Evolutionary conservation across 2,888 invertebrate species (phyloP), one percentile per base, ranked within the genome.

Genomic region (Stenichneumon culpator): DNA sequence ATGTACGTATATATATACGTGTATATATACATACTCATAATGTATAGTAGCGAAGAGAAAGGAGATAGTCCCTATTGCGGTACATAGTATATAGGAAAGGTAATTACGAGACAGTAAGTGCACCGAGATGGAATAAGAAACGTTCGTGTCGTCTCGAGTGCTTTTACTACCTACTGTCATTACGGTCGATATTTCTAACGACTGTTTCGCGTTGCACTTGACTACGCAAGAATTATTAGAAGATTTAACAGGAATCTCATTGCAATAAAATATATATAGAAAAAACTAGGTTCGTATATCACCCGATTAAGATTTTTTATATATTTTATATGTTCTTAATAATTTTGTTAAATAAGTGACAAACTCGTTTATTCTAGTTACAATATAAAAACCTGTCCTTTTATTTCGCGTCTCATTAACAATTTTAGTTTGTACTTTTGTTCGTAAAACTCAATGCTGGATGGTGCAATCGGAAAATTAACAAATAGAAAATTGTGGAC

Each of bases 21-120:
- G n/a, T 74, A 74, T 63, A 25, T 36, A 63, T 22, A 22, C 44
- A 14, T 44, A 11, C 50, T 65, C 36, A 28, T 50, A 50, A 50
- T 50, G 39, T 44, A 19, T 54, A 47, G 39, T 74, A 57, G 69
- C 16, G 70, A 47, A 79, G 74, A 54, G 74, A 83, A 79, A 75
- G 60, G 52, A 16, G 57, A 79, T 69, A 74, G 32, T 70, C 65
- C 25, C 50, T 65, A 79, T 70, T 70, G 75, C 70, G 11, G 70
- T 65, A 67, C 68, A 73, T 54, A 54, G 39, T 52, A 32, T 50
- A 47, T 67, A 77, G 67, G 47, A 83, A 72, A 54, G 83, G 69
- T 83, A 83, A 83, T 83, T 83, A 79, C 75, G 79, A 75, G 83
- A 79, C 75, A 22, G 47, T 79, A 65, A 83, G 83, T 79, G 44